Evolutionary conservation across 30 jellyfish, hydroid and myxozoan species (phyloP).

Genomic region (Sanderia malayensis): DNA sequence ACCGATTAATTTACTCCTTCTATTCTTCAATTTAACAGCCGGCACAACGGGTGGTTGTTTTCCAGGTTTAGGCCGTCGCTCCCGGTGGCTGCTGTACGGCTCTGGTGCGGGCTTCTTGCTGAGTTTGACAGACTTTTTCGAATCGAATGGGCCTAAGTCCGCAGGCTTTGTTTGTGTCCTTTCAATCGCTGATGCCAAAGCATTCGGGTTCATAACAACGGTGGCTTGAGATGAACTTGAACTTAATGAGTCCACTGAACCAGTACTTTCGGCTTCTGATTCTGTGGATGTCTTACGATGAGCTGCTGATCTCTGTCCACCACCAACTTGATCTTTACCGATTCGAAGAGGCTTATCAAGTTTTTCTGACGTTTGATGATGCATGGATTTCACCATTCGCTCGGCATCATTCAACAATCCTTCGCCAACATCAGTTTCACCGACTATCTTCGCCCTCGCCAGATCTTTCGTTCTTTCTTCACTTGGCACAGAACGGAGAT

Average conservation of each 20-base stretch:
- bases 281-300: constrained; percentile 43
- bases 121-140: constrained; percentile 15
- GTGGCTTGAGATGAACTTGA: constrained; percentile 46
- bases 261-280: constrained; percentile 66
- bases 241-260: constrained; percentile 49
- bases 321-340: not conserved
- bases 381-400: too few species aligned
- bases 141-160: constrained; percentile 33
- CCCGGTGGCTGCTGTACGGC: constrained; percentile 71
- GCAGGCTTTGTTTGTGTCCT: not conserved
- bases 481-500: too few species aligned
- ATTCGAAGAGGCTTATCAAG: not conserved
- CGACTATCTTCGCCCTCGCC: too few species aligned
- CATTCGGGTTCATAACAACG: constrained; percentile 40
- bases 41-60: constrained; percentile 23
- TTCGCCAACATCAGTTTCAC: too few species aligned
- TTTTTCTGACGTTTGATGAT: too few species aligned
- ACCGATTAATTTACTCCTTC: constrained; percentile 27
- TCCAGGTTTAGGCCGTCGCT: constrained; percentile 61
- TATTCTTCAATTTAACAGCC: constrained; percentile 25
- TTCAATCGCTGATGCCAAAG: not conserved
- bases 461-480: too few species aligned
- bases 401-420: too few species aligned
- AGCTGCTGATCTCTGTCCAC: not conserved
- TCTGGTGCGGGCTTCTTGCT: constrained; percentile 42